These are phyloP conservation scores for Channallabes apus DNA, from an alignment of 2,797 vertebrate species.

Conservation along the genomic window DNA sequence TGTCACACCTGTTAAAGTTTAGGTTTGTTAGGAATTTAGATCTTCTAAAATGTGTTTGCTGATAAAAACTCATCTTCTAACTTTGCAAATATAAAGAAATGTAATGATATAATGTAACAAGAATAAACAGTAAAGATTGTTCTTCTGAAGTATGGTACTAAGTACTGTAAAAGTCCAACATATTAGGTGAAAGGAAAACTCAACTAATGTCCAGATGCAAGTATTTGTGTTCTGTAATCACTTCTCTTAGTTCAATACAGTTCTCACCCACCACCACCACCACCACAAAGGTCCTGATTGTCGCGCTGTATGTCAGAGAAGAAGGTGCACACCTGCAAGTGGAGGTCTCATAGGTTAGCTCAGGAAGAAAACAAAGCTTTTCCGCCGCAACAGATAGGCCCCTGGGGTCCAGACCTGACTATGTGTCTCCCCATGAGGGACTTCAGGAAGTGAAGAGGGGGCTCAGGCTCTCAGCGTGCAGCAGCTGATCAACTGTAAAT, in stretches of 20 bases:
- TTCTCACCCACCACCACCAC: conserved; percentile 28
- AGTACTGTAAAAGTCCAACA: background rate
- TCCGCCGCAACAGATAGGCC: conserved; percentile 53
- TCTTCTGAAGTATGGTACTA: background rate
- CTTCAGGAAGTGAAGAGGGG: conserved; percentile 71
- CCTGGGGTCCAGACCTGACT: conserved; percentile 56
- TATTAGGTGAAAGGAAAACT: background rate
- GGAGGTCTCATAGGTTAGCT: conserved; percentile 51
- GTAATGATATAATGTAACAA: background rate
- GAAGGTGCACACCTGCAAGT: conserved; percentile 53
- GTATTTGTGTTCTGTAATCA: background rate
- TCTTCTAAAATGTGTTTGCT: background rate
- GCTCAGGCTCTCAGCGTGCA: conserved; percentile 58
- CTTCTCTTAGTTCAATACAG: background rate
- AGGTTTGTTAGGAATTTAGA: background rate
- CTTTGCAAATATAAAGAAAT: background rate
- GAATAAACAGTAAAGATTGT: background rate
- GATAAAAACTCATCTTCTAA: background rate
- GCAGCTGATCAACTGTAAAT: conserved; percentile 70
- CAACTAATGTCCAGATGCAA: background rate
- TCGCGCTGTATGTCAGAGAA: conserved; percentile 50
- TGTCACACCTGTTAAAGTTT: conserved; percentile 2
- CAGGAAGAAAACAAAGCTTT: conserved; percentile 58
- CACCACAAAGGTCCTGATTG: conserved; percentile 41
- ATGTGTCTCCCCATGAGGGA: conserved; percentile 67